Conservation (phyloP, 2,113 vertebrate genomes). For the Falcunculus frontatus region DNA sequence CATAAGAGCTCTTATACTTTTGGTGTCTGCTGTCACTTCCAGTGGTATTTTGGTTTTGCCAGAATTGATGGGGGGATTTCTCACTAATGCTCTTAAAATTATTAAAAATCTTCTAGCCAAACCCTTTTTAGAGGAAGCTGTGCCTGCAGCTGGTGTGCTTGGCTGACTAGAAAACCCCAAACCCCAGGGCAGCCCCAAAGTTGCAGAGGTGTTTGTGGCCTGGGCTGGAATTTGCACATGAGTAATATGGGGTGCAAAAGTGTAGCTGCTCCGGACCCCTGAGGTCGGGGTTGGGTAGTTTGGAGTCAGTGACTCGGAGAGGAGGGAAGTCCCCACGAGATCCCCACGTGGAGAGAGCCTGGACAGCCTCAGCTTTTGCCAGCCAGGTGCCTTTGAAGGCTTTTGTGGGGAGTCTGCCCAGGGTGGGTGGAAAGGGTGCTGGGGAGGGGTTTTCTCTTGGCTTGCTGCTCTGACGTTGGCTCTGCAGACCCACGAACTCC, state of each 20-base stretch:
- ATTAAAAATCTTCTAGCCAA: background rate
- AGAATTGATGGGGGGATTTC: background rate
- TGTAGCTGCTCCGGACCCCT: background rate
- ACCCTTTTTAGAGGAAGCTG: background rate
- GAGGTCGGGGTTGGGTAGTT: background rate
- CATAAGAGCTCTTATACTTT: background rate
- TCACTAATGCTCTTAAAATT: background rate
- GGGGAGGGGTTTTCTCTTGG: background rate
- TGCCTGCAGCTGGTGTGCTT: background rate
- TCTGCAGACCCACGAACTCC: background rate
- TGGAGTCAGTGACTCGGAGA: background rate
- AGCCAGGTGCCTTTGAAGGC: background rate
- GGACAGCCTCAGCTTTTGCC: background rate
- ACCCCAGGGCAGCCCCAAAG: background rate
- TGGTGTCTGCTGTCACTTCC: background rate
- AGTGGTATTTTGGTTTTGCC: background rate
- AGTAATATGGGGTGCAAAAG: background rate
- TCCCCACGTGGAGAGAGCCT: background rate
- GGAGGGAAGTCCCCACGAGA: slow-evolving; percentile 35
- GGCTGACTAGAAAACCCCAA: background rate
- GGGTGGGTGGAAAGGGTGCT: background rate
- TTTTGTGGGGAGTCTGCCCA: background rate
- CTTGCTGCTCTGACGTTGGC: background rate
- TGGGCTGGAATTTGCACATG: background rate
- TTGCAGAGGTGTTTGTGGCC: background rate